Evolutionary conservation across 2,113 vertebrate genomes (phyloP).

Genomic region (Laticauda laticaudata): DNA sequence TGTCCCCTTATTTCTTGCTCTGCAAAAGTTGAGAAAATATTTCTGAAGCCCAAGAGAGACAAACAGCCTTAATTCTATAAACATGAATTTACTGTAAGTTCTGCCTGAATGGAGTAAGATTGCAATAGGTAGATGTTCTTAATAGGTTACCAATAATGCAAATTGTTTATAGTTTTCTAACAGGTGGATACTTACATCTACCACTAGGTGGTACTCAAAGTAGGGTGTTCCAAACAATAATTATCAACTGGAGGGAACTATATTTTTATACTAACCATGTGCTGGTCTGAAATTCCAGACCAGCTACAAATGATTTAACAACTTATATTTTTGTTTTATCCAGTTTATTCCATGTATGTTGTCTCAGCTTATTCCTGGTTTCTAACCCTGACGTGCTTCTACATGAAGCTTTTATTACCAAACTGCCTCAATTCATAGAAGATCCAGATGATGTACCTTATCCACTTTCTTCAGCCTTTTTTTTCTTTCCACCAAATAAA

Average conservation of each 20-base stretch:
- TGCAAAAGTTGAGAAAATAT: background rate
- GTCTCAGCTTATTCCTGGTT: background rate
- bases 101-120: background rate
- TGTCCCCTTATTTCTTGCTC: background rate
- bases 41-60: background rate
- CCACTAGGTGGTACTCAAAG: slow-evolving; percentile 60
- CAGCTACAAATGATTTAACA: background rate
- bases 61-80: background rate
- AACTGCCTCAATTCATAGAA: background rate
- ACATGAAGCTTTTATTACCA: background rate
- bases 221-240: slow-evolving; percentile 14
- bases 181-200: slow-evolving; percentile 5
- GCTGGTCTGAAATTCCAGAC: background rate
- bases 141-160: accelerated
- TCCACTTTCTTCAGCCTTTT: background rate
- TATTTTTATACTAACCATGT: background rate
- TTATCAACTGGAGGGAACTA: accelerated
- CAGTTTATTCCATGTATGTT: background rate
- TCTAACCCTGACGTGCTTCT: background rate
- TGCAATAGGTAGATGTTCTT: background rate
- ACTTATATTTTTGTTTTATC: background rate
- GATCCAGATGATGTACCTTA: background rate
- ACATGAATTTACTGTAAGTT: background rate
- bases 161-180: background rate
- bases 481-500: background rate